A percentile compares a stretch with the other conserved stretches of the same genome.
Conservation (phyloP, 2,113 vertebrate genomes). For the Centrocercus urophasianus region DNA sequence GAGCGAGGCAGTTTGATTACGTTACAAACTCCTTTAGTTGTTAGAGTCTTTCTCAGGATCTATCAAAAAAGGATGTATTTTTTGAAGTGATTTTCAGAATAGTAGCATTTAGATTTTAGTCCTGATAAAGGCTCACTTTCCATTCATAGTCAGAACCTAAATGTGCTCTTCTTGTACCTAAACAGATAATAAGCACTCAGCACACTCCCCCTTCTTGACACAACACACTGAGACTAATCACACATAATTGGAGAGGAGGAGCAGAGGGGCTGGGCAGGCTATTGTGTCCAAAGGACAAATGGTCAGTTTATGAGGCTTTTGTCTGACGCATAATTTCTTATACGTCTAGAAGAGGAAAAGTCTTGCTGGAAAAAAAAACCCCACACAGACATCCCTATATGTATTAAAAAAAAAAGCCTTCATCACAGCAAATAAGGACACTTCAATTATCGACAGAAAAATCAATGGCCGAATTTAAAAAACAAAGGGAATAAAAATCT, state of each 20-base stretch:
- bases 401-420: not conserved
- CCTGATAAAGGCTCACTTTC: constrained; percentile 85
- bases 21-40: constrained; percentile 15
- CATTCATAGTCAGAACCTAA: constrained; percentile 85
- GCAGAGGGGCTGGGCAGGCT: constrained; percentile 93
- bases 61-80: constrained; percentile 54
- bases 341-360: constrained; percentile 73
- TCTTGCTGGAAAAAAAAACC: constrained; percentile 47
- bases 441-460: constrained; percentile 28
- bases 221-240: constrained; percentile 99
- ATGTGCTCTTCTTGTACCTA: constrained; percentile 88
- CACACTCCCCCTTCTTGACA: constrained; percentile 98
- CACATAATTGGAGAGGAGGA: constrained; percentile 99
- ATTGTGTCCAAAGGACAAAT: constrained; percentile 99
- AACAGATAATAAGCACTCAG: constrained; percentile 91
- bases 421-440: constrained; percentile 6
- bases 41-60: constrained; percentile 43
- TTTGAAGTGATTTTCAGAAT: constrained; percentile 51
- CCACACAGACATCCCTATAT: not conserved
- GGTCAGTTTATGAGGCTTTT: constrained; percentile 99
- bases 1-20: constrained; percentile 30
- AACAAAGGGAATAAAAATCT: not conserved
- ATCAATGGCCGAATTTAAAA: constrained; percentile 13
- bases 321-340: constrained; percentile 90
- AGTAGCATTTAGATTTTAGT: constrained; percentile 79